These are phyloP conservation scores for Drosophila cognata DNA, from an alignment of 2,888 invertebrate genomes.

Conservation along the genomic window DNA sequence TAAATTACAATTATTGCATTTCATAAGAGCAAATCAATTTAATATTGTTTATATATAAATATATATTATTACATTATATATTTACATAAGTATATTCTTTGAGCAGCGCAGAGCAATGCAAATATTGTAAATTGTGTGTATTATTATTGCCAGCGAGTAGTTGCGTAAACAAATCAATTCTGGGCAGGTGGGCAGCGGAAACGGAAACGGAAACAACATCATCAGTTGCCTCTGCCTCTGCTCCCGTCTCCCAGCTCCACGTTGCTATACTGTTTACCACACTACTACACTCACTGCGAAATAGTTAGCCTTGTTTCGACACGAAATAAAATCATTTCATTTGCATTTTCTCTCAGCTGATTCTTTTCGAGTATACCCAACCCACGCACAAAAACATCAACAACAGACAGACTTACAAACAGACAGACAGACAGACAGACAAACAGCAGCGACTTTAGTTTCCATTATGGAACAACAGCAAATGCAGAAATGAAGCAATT, in stretches of 20 bases:
- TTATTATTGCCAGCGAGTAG: conserved; percentile 36
- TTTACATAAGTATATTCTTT: conserved; percentile 5
- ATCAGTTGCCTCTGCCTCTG: conserved; percentile 25
- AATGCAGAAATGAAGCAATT: conserved; percentile 40
- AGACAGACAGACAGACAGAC: background rate
- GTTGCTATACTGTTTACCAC: background rate
- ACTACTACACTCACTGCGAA: background rate
- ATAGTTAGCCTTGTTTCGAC: conserved; percentile 40
- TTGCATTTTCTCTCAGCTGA: conserved; percentile 53
- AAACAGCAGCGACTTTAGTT: conserved; percentile 17
- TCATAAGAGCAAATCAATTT: background rate
- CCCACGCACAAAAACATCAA: conserved; percentile 3
- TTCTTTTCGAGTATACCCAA: background rate
- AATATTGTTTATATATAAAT: background rate
- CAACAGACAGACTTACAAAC: background rate
- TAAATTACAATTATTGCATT: background rate
- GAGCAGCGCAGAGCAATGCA: conserved; percentile 8
- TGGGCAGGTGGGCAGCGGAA: conserved; percentile 53
- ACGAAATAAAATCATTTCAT: conserved; percentile 57
- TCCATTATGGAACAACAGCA: conserved; percentile 3
- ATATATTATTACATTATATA: background rate
- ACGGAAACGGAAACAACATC: conserved; percentile 55
- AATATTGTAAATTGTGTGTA: conserved; percentile 35
- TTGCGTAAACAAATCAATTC: conserved; percentile 48
- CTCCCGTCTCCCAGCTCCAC: background rate